These are phyloP conservation scores for Natator depressus DNA, from an alignment of 2,113 vertebrate genomes.

Conservation along the genomic window DNA sequence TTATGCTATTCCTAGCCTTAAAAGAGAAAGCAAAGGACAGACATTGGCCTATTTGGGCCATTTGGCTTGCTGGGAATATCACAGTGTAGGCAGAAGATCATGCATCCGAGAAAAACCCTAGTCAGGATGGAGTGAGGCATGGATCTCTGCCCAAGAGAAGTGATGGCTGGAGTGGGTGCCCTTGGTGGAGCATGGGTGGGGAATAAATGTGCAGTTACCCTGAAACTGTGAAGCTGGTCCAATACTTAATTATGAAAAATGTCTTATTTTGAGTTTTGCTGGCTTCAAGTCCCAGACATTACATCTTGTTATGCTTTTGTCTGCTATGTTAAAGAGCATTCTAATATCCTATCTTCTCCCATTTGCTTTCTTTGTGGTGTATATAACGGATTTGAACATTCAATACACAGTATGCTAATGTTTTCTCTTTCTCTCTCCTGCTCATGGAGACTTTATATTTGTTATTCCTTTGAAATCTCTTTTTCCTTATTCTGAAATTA, in stretches of 20 bases:
- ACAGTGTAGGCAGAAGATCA: too few relatives aligned
- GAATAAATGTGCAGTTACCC: too few relatives aligned
- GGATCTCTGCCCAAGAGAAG: too few relatives aligned
- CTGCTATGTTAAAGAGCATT: background rate
- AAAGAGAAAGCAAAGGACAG: too few relatives aligned
- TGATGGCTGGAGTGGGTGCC: too few relatives aligned
- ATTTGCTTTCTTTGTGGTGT: rapidly evolving
- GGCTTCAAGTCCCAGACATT: background rate
- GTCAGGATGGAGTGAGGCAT: too few relatives aligned
- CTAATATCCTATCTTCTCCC: rapidly evolving
- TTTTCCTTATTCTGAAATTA: background rate
- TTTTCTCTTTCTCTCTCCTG: background rate
- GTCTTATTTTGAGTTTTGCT: background rate
- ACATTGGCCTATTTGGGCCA: too few relatives aligned
- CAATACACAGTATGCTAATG: background rate
- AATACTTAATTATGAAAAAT: background rate
- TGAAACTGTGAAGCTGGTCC: background rate
- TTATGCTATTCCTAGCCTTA: too few relatives aligned
- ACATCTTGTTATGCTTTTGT: background rate
- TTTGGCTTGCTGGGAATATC: too few relatives aligned
- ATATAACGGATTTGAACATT: background rate
- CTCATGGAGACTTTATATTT: background rate
- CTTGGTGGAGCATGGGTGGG: too few relatives aligned
- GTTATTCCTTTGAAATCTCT: background rate
- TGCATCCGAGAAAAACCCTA: too few relatives aligned